phyloP scores from a whole-genome alignment of 1,140 invertebrate genomes.

The Calliphora vicina region DNA sequence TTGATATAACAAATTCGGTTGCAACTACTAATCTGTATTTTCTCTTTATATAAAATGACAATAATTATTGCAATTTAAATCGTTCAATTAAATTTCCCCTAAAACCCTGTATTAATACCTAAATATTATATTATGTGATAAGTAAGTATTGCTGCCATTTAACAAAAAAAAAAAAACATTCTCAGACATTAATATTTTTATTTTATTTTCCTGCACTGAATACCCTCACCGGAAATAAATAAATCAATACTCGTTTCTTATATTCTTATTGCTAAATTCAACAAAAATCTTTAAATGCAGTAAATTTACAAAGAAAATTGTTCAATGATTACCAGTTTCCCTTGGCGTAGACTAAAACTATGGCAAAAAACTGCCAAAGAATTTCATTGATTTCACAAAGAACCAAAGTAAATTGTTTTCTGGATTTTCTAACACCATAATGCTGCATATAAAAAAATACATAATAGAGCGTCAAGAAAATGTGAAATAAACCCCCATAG shows the following conservation, averaged over 20 bases:
- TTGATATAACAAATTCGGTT: no score
- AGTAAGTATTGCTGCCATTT: no score
- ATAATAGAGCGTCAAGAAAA: not conserved
- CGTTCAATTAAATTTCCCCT: no score
- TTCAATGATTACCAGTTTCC: not conserved
- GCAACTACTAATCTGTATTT: no score
- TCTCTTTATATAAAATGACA: no score
- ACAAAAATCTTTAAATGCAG: not conserved
- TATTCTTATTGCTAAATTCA: not conserved
- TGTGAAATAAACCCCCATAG: not conserved
- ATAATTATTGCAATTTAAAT: no score
- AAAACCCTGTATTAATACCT: no score
- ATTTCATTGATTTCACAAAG: not conserved
- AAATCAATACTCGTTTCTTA: not conserved
- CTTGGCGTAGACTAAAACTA: not conserved
- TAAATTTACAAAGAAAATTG: not conserved
- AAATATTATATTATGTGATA: no score
- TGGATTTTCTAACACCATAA: not conserved
- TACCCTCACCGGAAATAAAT: not conserved
- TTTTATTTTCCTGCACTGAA: not conserved
- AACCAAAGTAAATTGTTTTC: not conserved
- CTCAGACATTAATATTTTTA: no score
- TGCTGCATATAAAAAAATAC: not conserved
- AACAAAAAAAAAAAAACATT: no score
- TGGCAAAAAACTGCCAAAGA: not conserved